These are phyloP conservation scores for Psittacara wagleri DNA, from an alignment of 2,113 vertebrate genomes.

Conservation along the genomic window DNA sequence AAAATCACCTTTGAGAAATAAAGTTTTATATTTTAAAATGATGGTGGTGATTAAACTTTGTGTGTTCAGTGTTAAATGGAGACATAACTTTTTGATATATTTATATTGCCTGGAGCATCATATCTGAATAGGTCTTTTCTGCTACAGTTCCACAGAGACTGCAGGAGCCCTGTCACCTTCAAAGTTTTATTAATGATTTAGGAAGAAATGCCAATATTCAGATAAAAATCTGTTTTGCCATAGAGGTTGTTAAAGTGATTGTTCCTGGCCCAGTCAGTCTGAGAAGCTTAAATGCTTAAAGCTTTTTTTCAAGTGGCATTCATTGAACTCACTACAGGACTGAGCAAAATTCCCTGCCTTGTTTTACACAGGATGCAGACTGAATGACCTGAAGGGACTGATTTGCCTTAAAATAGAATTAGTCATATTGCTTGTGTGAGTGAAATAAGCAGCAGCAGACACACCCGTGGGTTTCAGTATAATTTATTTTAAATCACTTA, in stretches of 20 bases:
- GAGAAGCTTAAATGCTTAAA: background rate
- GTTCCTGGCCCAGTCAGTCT: background rate
- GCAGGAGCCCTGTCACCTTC: background rate
- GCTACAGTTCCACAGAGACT: background rate
- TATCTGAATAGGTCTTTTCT: background rate
- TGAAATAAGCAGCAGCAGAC: background rate
- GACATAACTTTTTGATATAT: background rate
- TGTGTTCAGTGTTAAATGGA: background rate
- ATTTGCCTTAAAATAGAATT: constrained; percentile 16
- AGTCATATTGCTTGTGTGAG: constrained; percentile 10
- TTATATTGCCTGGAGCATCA: background rate
- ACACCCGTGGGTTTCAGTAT: background rate
- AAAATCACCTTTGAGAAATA: background rate
- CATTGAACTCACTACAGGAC: background rate
- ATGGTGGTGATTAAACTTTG: background rate
- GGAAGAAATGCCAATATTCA: background rate
- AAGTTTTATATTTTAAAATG: background rate
- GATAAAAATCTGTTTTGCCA: background rate
- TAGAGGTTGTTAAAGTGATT: background rate
- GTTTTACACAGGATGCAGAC: background rate
- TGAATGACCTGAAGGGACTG: background rate
- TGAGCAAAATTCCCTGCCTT: constrained; percentile 4
- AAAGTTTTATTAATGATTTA: background rate
- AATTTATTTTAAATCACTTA: constrained; percentile 6
- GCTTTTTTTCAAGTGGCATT: background rate